Conservation (phyloP, 2,113 vertebrate genomes). For the Tinamus guttatus region DNA sequence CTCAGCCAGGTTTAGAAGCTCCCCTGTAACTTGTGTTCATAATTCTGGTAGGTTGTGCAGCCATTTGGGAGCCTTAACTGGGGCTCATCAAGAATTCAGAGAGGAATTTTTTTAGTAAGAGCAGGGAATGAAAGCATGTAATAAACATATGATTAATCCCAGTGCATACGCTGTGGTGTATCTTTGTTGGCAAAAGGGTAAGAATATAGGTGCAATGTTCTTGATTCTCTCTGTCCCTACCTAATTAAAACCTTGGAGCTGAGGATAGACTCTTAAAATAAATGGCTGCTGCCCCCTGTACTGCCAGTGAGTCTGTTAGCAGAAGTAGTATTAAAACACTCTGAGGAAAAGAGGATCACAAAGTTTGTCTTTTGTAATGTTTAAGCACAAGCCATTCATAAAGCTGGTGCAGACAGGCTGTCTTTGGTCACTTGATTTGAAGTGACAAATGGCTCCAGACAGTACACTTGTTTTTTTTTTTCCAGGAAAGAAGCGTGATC, state of each 20-base stretch:
- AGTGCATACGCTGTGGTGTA: accelerated
- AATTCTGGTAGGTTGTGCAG: accelerated
- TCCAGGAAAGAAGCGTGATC: not conserved
- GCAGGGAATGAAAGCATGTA: not conserved
- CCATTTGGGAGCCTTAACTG: not conserved
- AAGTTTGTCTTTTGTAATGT: accelerated
- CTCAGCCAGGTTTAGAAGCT: not conserved
- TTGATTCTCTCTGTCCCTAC: not conserved
- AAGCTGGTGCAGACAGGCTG: not conserved
- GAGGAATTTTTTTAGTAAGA: not conserved
- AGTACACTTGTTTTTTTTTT: not conserved
- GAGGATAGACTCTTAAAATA: not conserved
- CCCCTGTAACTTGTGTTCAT: not conserved
- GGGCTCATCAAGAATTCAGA: not conserved
- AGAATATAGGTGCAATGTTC: not conserved
- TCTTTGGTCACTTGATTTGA: not conserved
- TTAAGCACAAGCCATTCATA: not conserved
- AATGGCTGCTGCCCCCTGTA: not conserved
- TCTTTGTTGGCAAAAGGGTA: not conserved
- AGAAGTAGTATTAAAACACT: not conserved
- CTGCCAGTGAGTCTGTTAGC: not conserved
- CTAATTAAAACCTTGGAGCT: not conserved
- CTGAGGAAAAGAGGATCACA: not conserved
- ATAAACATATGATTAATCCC: not conserved
- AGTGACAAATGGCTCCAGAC: not conserved